Base-by-base conservation (phyloP, 2,888 invertebrate species). In the Tyria jacobaeae region DNA sequence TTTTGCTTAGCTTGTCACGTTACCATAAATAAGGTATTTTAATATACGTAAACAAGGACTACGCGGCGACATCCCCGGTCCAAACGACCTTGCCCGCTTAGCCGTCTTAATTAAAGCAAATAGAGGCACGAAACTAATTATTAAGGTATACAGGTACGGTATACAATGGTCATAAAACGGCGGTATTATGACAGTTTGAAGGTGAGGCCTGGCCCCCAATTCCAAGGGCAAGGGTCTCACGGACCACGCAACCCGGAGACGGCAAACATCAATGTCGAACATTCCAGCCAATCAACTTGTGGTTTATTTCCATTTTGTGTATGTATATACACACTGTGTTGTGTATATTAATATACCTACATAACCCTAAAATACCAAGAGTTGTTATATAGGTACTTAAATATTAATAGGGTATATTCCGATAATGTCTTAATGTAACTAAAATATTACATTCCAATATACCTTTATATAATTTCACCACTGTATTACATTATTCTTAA, bases 101-200 rank as follows among this genome's bases (percentile, higher is more conserved):
- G 60, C 67, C 66, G 48, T 61, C 70, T 68, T 79, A 81, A 83
- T 81, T 80, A 80, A 80, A 76, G 68, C 71, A 80, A 83, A 85
- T 78, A 80, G 71, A 84, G 78, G 74, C 79, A 79, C 75, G 75
- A 79, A 76, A 60, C 70, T 81, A 80, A 83, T 84, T 79, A 82
- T 79, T 78, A 75, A 74, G 64, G 64, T 62, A 54, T 17, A 67
- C 58, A 65, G 59, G 58, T 55, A 67, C 39, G 64, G 66, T 64
- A 62, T 60, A 64, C 49, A 48, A 50, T 35, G 64, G 66, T 65
- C 57, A 58, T 74, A 74, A 70, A 75, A 70, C 65, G 47, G 51
- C 56, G 35, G 53, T 57, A 71, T 78, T 80, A 80, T 82, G 80
- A 77, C 74, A 75, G 73, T 69, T 75, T 64, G 72, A 80, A 80